Base-by-base conservation (phyloP, 2,888 invertebrate species). In the Gonocerus acuteangulatus region DNA sequence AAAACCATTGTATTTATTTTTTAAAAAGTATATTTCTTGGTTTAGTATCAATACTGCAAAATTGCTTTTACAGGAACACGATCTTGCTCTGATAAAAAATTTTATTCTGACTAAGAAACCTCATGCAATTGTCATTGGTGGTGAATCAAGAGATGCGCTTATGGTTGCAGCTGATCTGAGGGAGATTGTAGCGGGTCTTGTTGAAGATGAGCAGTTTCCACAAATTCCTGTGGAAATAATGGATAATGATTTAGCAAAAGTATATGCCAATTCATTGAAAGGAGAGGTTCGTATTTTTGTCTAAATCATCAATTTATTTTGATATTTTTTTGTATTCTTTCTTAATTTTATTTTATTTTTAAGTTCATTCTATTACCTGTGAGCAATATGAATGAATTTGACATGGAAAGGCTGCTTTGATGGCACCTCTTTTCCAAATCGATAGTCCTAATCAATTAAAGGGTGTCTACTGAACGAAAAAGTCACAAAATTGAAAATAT, bases 81-180 rank as follows among this genome's bases (percentile, higher is more conserved):
- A 90, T 73, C 69, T 90, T 54, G 72, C 79, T 13, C 83, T 82
- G 23, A 69, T 92, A 44, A 81, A 80, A 65, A 86, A 91, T 68
- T 95, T 99, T 70, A 89, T 99, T 56, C 77, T 82, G 1, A 82
- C 82, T 19, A 94, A 95, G 74, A 93, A 91, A 71, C 99, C 99
- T 0, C 97, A 99, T 74, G 88, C 94, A 13, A 84, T 99, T 22
- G 89, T 85, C 0, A 82, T 95, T 15, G 89, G 92, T 7, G 95
- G 92, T 0, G 96, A 96, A 73, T 92, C 91, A 0, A 80, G 93
- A 2, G 92, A 92, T 69, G 92, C 93, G 0, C 73, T 86, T 60
- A 86, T 84, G 82, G 80, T 95, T 18, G 84, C 86, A 69, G 82
- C 83, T 1, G 95, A 89, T 74, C 76, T 94, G 22, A 81, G 82